These are phyloP conservation scores for Axea sp. DNA, from an alignment of 2,888 invertebrate species.

Conservation along the genomic window DNA sequence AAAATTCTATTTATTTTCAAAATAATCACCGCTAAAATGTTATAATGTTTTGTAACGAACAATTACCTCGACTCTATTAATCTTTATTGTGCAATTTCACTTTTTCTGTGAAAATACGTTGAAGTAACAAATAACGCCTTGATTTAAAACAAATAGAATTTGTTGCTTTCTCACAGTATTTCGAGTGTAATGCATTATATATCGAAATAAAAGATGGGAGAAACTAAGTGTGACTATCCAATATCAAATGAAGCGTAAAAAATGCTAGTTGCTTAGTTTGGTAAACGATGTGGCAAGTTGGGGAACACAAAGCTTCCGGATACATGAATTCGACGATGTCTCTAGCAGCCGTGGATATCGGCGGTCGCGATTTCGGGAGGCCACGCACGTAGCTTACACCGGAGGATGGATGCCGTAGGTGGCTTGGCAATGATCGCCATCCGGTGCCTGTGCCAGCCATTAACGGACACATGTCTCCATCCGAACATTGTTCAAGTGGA, in stretches of 20 bases:
- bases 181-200: too few relatives aligned
- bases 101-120: too few relatives aligned
- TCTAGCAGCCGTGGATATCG: conserved; percentile 45
- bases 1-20: too few relatives aligned
- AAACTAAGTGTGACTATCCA: too few relatives aligned
- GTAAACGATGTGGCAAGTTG: conserved; percentile 62
- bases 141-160: too few relatives aligned
- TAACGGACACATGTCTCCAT: conserved; percentile 78
- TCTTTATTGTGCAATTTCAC: too few relatives aligned
- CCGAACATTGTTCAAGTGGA: conserved; percentile 67
- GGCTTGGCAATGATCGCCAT: conserved; percentile 78
- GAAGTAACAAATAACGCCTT: too few relatives aligned
- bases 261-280: conserved; percentile 68
- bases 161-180: too few relatives aligned
- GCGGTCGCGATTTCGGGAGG: conserved; percentile 70
- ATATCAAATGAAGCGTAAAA: conserved; percentile 49
- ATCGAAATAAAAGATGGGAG: too few relatives aligned
- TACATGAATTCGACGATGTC: conserved; percentile 41
- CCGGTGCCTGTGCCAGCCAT: conserved; percentile 77
- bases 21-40: too few relatives aligned
- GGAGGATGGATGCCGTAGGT: conserved; percentile 72
- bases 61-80: too few relatives aligned
- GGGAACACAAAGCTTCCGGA: conserved; percentile 59
- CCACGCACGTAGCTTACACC: conserved; percentile 74
- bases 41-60: too few relatives aligned